These are phyloP conservation scores for Oscheius myriophilus DNA, from an alignment of 2,888 invertebrate species.

Conservation along the genomic window DNA sequence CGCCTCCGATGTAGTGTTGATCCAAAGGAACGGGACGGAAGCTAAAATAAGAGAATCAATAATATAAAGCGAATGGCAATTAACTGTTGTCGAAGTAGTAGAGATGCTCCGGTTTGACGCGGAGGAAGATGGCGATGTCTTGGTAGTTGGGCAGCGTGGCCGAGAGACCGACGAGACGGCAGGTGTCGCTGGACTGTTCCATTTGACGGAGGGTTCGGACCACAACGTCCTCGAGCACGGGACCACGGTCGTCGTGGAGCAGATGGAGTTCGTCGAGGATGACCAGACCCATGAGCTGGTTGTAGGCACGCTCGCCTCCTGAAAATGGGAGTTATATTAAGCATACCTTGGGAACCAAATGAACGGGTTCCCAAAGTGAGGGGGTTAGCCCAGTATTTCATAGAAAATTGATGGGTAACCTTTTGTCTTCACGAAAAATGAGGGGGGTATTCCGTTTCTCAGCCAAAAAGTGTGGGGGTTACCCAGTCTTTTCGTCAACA, in stretches of 20 bases:
- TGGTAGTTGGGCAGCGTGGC: constrained; percentile 95
- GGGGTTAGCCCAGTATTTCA: no score
- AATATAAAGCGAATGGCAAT: not conserved
- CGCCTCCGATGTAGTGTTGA: constrained; percentile 98
- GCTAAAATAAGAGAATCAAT: constrained; percentile 27
- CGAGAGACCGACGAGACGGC: constrained; percentile 91
- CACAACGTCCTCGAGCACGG: constrained; percentile 93
- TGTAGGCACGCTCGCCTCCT: constrained; percentile 96
- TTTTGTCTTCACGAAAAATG: no score
- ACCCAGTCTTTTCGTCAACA: no score
- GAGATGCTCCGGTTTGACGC: constrained; percentile 88
- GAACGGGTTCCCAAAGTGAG: no score
- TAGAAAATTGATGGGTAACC: no score
- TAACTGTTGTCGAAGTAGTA: constrained; percentile 93
- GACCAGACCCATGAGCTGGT: constrained; percentile 90
- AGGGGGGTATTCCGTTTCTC: no score
- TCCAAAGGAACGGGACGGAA: constrained; percentile 79
- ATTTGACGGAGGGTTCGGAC: constrained; percentile 78
- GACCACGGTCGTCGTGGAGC: constrained; percentile 93
- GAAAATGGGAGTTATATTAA: no score
- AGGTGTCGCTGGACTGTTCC: constrained; percentile 93
- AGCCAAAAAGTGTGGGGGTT: no score
- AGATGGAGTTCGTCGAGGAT: constrained; percentile 98
- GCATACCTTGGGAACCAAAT: no score
- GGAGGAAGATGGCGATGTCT: constrained; percentile 92